phyloP scores from a whole-genome alignment of 2,888 invertebrate species.

The Yponomeuta cagnagella region DNA sequence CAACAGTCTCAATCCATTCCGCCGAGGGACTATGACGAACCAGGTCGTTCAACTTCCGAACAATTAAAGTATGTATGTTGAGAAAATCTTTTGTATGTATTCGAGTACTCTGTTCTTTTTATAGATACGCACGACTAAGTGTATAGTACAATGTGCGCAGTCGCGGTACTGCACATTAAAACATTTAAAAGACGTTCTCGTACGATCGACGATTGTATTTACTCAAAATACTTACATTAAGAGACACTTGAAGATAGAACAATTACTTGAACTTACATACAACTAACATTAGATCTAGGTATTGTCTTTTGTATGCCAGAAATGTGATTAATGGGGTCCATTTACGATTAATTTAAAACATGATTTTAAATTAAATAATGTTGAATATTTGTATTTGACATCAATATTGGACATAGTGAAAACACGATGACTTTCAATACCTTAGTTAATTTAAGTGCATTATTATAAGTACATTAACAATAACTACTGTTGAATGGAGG shows the following conservation, averaged over 20 bases:
- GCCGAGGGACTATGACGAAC: conserved; percentile 10
- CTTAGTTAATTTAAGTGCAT: conserved; percentile 47
- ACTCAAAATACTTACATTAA: conserved; percentile 68
- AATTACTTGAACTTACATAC: conserved; percentile 72
- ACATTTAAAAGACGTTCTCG: conserved; percentile 28
- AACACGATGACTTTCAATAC: conserved; percentile 41
- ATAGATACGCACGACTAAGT: conserved; percentile 2
- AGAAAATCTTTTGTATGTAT: conserved; percentile 27
- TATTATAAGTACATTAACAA: conserved; percentile 42
- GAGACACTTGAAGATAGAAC: conserved; percentile 74
- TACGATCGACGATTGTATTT: conserved; percentile 27
- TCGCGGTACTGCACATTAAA: conserved; percentile 41
- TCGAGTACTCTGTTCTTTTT: conserved; percentile 9
- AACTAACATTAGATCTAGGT: conserved; percentile 75
- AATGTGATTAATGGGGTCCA: conserved; percentile 60
- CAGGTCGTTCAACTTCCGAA: conserved; percentile 32
- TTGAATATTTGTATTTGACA: conserved; percentile 54
- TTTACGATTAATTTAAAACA: conserved; percentile 39
- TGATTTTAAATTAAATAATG: conserved; percentile 29
- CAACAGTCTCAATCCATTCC: conserved; percentile 44
- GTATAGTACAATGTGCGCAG: background rate
- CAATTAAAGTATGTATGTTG: conserved; percentile 34
- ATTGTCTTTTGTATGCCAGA: conserved; percentile 76
- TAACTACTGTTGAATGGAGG: conserved; percentile 50
- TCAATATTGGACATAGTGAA: conserved; percentile 44